Evolutionary conservation across 2,113 vertebrate species (phyloP).

Genomic region (Sardina pilchardus): DNA sequence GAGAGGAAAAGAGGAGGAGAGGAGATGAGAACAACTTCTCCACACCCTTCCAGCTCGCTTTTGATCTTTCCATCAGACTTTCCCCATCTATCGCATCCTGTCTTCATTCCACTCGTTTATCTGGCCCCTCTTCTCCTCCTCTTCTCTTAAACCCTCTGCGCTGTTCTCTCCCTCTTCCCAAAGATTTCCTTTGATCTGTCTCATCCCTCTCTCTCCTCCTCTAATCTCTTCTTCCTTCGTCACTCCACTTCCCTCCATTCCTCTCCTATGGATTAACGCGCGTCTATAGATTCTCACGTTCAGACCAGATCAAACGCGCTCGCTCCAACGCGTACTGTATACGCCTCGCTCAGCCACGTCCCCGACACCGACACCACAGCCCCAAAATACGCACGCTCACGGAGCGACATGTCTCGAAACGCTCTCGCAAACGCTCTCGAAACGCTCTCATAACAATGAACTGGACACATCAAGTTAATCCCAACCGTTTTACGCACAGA

Average conservation of each 20-base stretch:
- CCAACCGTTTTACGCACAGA: background rate
- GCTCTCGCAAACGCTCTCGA: background rate
- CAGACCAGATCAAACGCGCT: background rate
- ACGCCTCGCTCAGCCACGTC: background rate
- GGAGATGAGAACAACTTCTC: background rate
- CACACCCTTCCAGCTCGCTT: background rate
- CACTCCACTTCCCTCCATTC: background rate
- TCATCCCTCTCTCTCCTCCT: no score
- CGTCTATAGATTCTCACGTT: background rate
- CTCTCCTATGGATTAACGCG: background rate
- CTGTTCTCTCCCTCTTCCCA: background rate
- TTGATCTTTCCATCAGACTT: background rate
- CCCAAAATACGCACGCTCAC: background rate
- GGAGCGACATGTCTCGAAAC: background rate
- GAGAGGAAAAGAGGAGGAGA: background rate
- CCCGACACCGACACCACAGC: background rate
- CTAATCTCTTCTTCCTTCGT: background rate
- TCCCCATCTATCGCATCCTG: background rate
- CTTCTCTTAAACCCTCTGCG: background rate
- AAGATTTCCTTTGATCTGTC: no score
- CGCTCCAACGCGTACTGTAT: background rate
- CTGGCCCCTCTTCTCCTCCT: background rate
- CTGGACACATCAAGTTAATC: background rate
- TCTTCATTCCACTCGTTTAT: background rate
- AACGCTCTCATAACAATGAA: background rate